Conservation (phyloP, 2,113 vertebrate species). For the Synchiropus splendidus region DNA sequence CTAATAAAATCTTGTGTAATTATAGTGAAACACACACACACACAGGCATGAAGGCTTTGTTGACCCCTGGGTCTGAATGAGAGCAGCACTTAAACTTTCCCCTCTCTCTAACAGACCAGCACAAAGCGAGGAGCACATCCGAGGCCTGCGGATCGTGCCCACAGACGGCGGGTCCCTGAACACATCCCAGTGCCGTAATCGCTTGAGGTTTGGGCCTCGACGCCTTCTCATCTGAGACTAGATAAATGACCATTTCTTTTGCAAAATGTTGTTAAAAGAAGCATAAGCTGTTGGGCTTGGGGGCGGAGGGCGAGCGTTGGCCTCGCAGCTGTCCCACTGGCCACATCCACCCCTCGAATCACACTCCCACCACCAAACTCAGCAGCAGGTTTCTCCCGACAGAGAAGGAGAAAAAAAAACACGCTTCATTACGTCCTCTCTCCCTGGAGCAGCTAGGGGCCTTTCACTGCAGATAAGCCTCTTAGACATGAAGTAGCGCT, state of each 20-base stretch:
- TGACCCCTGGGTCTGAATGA: slow-evolving; percentile 58
- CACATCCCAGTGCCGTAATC: slow-evolving; percentile 22
- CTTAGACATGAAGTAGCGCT: slow-evolving; percentile 99
- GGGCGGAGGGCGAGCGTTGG: slow-evolving; percentile 9
- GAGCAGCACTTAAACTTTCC: slow-evolving; percentile 71
- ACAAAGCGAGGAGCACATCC: slow-evolving; percentile 67
- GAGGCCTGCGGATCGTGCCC: slow-evolving; percentile 51
- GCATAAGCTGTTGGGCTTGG: slow-evolving; percentile 10
- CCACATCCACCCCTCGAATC: slow-evolving; percentile 45
- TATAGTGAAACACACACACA: slow-evolving; percentile 16
- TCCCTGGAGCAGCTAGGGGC: slow-evolving; percentile 95
- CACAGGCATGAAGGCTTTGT: slow-evolving; percentile 46
- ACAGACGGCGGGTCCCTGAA: slow-evolving; percentile 57
- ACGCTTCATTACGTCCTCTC: slow-evolving; percentile 99
- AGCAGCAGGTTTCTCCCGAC: slow-evolving; percentile 97
- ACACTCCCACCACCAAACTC: slow-evolving; percentile 68
- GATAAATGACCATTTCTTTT: slow-evolving; percentile 91
- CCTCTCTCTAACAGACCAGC: slow-evolving; percentile 62
- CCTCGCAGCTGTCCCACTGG: slow-evolving; percentile 91
- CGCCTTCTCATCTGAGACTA: slow-evolving; percentile 82
- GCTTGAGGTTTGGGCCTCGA: slow-evolving; percentile 22
- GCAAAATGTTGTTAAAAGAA: slow-evolving; percentile 55
- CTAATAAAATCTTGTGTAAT: too few relatives aligned
- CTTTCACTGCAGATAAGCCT: slow-evolving; percentile 99
- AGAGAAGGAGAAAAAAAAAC: slow-evolving; percentile 85